Percentiles rank a stretch among this genome's conserved stretches.
Conservation (phyloP, 1,140 invertebrate species). For the Drosophila mauritiana region DNA sequence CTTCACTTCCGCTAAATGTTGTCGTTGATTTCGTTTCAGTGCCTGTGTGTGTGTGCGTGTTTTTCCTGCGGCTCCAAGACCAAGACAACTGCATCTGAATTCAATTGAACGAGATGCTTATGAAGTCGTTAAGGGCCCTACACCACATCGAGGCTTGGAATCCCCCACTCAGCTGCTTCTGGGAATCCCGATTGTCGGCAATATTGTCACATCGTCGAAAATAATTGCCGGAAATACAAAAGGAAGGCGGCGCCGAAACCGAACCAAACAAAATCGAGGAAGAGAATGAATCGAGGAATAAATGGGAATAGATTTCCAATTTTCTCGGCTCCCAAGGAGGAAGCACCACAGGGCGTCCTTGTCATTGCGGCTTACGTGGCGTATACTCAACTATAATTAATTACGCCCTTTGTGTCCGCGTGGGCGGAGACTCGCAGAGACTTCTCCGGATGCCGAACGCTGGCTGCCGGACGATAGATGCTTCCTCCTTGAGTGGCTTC, state of each 20-base stretch:
- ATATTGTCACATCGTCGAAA: constrained; percentile 78
- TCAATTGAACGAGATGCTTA: constrained; percentile 69
- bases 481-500: constrained; percentile 69
- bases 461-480: constrained; percentile 3
- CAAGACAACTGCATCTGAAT: constrained; percentile 64
- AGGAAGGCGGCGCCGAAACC: constrained; percentile 62
- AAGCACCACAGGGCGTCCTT: constrained; percentile 69
- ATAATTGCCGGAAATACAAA: constrained; percentile 82
- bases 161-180: constrained; percentile 3
- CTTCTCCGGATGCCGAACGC: constrained; percentile 7
- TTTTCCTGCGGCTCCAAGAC: constrained; percentile 6
- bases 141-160: neutral
- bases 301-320: constrained; percentile 74
- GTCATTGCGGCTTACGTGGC: constrained; percentile 52
- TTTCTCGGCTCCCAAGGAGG: constrained; percentile 51
- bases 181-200: constrained; percentile 46
- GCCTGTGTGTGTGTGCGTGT: neutral
- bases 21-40: constrained; percentile 20
- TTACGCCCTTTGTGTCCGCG: constrained; percentile 51
- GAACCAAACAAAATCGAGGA: constrained; percentile 64
- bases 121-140: constrained; percentile 66
- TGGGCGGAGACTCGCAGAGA: constrained; percentile 1
- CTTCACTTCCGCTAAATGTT: constrained; percentile 57
- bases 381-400: constrained; percentile 77
- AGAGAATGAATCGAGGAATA: constrained; percentile 21